These are phyloP conservation scores for Mesocentrotus franciscanus DNA, from an alignment of 53 echinoderm and acorn worm species.

Conservation along the genomic window DNA sequence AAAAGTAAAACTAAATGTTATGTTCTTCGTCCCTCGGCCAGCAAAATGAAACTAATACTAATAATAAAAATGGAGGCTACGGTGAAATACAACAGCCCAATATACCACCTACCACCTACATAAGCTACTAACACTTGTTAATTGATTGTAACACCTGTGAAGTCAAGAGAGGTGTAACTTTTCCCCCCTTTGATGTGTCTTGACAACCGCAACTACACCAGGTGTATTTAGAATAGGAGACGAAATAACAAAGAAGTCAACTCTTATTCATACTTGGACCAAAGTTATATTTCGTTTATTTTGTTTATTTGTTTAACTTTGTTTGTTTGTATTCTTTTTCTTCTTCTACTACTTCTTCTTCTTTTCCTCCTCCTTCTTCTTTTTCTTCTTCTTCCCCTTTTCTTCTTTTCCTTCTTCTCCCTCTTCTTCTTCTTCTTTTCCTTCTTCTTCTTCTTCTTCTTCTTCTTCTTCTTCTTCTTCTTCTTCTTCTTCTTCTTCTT, in stretches of 20 bases:
- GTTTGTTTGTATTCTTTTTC: too few species aligned
- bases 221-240: background rate
- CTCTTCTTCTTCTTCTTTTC: too few species aligned
- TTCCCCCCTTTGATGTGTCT: background rate
- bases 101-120: too few species aligned
- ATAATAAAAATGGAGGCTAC: background rate
- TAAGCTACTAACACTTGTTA: background rate
- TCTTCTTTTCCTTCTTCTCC: too few species aligned
- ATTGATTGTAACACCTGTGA: constrained; percentile 5
- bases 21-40: background rate
- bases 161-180: background rate
- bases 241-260: background rate
- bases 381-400: background rate
- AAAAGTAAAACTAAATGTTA: background rate
- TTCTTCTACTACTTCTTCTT: background rate
- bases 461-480: background rate
- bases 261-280: background rate
- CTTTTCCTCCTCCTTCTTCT: background rate
- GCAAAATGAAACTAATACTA: background rate
- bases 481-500: too few species aligned
- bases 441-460: too few species aligned
- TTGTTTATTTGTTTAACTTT: too few species aligned
- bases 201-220: background rate
- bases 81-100: background rate
- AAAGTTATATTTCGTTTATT: background rate